Evolutionary conservation across 2,888 invertebrate species (phyloP).

Genomic region (Siphonodentalium dalli): DNA sequence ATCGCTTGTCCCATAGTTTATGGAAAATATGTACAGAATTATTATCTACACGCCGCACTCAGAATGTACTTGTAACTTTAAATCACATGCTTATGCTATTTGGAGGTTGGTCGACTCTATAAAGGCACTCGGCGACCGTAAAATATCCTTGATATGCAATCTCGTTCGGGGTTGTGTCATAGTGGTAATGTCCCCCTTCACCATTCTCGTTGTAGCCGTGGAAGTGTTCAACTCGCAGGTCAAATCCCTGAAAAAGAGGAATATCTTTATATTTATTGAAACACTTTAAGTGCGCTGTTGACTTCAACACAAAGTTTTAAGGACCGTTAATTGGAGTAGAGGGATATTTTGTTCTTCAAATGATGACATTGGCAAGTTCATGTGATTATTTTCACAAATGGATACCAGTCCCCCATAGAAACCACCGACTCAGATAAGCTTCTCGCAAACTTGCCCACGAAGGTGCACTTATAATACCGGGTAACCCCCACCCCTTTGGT

Average conservation of each 20-base stretch:
- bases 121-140: slow-evolving; percentile 71
- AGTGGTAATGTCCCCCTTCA: slow-evolving; percentile 89
- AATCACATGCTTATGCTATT: too few relatives aligned
- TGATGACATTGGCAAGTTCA: background rate
- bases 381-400: too few relatives aligned
- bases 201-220: slow-evolving; percentile 78
- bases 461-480: too few relatives aligned
- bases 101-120: slow-evolving; percentile 67
- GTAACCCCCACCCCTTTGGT: too few relatives aligned
- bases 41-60: too few relatives aligned
- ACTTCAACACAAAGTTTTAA: background rate
- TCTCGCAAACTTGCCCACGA: too few relatives aligned
- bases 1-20: too few relatives aligned
- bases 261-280: too few relatives aligned
- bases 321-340: background rate
- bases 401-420: too few relatives aligned
- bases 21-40: too few relatives aligned
- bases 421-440: too few relatives aligned
- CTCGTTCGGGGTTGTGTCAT: slow-evolving; percentile 87
- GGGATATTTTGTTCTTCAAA: background rate
- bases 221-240: slow-evolving; percentile 93
- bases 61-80: too few relatives aligned
- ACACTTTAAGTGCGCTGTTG: background rate
- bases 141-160: slow-evolving; percentile 92
- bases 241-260: slow-evolving; percentile 74